phyloP scores from a whole-genome alignment of 2,113 vertebrate genomes.

The Rhynchopsitta pachyrhyncha region DNA sequence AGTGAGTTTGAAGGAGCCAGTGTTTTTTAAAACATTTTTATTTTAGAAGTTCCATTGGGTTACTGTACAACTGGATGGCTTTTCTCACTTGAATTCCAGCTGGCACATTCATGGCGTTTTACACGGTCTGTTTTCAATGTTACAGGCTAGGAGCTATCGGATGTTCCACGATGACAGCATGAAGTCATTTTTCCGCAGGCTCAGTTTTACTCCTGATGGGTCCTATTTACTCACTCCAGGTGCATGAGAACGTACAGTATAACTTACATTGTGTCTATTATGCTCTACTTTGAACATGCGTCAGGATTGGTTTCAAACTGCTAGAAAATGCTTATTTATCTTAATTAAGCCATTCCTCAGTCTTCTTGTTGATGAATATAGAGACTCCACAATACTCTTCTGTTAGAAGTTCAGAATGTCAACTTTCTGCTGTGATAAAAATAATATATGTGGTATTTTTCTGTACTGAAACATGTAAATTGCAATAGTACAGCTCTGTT shows the following conservation, averaged over 20 bases:
- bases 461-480: neutral
- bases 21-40: neutral
- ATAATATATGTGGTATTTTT: neutral
- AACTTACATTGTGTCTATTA: neutral
- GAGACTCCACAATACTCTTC: neutral
- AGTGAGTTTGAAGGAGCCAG: neutral
- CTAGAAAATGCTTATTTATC: neutral
- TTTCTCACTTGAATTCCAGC: neutral
- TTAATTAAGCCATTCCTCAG: neutral
- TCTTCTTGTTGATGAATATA: neutral
- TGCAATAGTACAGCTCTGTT: neutral
- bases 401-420: neutral
- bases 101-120: neutral
- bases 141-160: conserved; percentile 85
- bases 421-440: neutral
- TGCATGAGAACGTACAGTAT: neutral
- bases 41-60: neutral
- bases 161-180: conserved; percentile 98
- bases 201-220: conserved; percentile 93
- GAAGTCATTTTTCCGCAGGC: conserved; percentile 95
- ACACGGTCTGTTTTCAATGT: neutral
- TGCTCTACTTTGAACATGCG: neutral
- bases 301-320: neutral
- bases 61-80: neutral
- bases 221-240: conserved; percentile 92